A percentile compares a stretch with the other conserved stretches of the same genome.
Conservation (phyloP, 53 echinoderm and acorn worm genomes). For the Echinarachnius parma region DNA sequence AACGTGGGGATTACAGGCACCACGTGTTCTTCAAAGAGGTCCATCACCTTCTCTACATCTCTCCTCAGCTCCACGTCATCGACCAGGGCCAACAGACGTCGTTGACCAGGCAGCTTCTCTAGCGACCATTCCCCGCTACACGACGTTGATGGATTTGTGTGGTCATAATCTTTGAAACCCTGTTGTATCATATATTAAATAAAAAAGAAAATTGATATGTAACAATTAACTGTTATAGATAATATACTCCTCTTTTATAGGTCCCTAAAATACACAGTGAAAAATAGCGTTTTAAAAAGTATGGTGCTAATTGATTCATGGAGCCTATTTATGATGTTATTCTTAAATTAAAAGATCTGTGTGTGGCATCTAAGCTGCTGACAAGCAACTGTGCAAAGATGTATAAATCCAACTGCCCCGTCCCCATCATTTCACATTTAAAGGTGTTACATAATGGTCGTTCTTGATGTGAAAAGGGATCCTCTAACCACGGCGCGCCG, state of each 20-base stretch:
- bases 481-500: too few species aligned
- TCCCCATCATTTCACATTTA: too few species aligned
- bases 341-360: too few species aligned
- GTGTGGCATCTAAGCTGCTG: too few species aligned
- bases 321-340: too few species aligned
- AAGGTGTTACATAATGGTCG: too few species aligned
- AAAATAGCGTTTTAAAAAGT: background rate
- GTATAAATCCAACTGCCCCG: too few species aligned
- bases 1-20: constrained; percentile 7
- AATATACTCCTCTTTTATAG: background rate
- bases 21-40: constrained; percentile 28
- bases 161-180: constrained; percentile 20
- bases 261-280: background rate
- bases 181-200: too few species aligned
- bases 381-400: too few species aligned
- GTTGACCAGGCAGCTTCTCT: constrained; percentile 18
- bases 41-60: constrained; percentile 6
- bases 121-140: constrained; percentile 30
- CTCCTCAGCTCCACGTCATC: background rate
- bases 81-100: constrained; percentile 10
- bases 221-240: background rate
- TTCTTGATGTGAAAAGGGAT: too few species aligned
- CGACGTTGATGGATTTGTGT: background rate
- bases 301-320: too few species aligned
- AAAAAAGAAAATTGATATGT: too few species aligned